These are phyloP conservation scores for Hypotaenidia philippensis DNA, from an alignment of 2,797 vertebrate genomes.

Conservation along the genomic window DNA sequence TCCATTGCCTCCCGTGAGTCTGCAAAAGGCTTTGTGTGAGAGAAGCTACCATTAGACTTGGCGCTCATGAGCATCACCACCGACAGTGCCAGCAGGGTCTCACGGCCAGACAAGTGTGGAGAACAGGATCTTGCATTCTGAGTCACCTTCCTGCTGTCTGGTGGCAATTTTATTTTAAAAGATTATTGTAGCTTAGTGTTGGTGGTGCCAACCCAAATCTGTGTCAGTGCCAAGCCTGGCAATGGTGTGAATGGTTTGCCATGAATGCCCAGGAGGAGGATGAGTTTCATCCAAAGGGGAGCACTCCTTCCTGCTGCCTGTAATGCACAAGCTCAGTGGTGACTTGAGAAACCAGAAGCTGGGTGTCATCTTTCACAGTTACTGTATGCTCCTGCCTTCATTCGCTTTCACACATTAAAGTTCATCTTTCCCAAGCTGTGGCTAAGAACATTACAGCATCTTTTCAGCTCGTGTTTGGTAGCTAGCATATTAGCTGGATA, in stretches of 20 bases:
- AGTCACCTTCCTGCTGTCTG: background rate
- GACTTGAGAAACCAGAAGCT: background rate
- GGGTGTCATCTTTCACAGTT: constrained; percentile 5
- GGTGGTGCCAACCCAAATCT: background rate
- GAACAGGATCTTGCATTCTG: background rate
- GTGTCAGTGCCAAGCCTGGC: background rate
- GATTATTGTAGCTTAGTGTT: background rate
- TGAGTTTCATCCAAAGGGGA: background rate
- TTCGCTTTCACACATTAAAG: background rate
- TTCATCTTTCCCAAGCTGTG: background rate
- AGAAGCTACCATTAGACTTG: background rate
- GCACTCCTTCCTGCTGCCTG: background rate
- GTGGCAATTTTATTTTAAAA: constrained; percentile 4
- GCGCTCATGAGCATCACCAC: background rate
- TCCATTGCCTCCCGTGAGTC: background rate
- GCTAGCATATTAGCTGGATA: background rate
- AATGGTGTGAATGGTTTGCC: background rate
- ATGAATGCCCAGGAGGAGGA: background rate
- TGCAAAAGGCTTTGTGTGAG: background rate
- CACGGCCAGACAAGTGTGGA: background rate
- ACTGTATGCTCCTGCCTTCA: background rate
- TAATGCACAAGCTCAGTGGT: background rate
- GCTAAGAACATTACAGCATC: background rate
- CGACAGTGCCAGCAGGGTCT: background rate
- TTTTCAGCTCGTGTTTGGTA: background rate